phyloP scores from a whole-genome alignment of 2,113 vertebrate genomes.

The Plecotus auritus region DNA sequence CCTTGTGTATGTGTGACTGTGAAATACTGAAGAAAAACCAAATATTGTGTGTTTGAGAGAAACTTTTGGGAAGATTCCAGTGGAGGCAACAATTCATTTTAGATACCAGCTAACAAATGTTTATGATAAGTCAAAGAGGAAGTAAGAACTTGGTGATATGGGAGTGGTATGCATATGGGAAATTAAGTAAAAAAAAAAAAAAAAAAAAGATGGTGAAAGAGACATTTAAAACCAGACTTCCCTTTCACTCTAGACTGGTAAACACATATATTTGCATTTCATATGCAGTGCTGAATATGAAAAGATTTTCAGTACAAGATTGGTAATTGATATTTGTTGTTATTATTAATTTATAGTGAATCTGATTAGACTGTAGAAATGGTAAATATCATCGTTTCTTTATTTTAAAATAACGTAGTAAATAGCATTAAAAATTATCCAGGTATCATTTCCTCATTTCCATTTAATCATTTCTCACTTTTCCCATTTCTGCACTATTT shows the following conservation, averaged over 20 bases:
- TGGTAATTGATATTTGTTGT: neutral
- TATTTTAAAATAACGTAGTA: neutral
- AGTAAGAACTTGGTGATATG: slow-evolving; percentile 18
- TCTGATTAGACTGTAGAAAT: neutral
- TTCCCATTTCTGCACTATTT: neutral
- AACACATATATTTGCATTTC: slow-evolving; percentile 13
- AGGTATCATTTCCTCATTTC: neutral
- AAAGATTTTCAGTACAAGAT: neutral
- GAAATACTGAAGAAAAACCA: neutral
- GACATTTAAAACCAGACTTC: slow-evolving; percentile 45
- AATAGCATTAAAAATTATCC: slow-evolving; percentile 12
- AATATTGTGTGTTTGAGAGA: neutral
- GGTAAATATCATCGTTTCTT: neutral
- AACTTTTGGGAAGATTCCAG: neutral
- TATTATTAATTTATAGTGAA: neutral
- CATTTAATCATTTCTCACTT: neutral
- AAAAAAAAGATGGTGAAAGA: slow-evolving; percentile 30
- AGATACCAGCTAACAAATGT: neutral
- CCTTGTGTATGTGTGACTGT: neutral
- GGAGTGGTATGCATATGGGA: neutral
- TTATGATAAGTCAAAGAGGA: slow-evolving; percentile 35
- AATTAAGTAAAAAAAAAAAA: neutral
- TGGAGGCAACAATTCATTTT: neutral
- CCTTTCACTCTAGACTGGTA: neutral
- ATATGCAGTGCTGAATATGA: neutral